Base-by-base conservation (phyloP, 2,888 invertebrate genomes). In the Apocheima hispidaria region DNA sequence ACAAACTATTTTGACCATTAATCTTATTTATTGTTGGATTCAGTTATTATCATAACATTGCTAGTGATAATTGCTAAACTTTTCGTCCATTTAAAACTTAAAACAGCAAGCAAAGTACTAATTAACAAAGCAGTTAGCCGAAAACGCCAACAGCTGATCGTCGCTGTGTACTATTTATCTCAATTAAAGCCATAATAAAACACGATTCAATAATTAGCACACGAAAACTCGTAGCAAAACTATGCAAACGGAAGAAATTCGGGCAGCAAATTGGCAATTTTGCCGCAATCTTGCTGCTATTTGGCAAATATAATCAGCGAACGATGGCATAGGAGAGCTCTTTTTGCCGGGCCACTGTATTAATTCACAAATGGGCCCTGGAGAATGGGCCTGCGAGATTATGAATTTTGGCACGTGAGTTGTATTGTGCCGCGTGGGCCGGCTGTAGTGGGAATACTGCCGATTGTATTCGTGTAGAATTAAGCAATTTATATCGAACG, bases 201-300 rank as follows among this genome's bases (percentile, higher is more conserved):
- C 49, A 18, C 6, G 2, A 44, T 28, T 52, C 53, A 52, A 35
- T 63, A 65, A 69, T 70, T 64, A 64, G 44, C 65, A 58, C 61
- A 64, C 60, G 66, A 72, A 77, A 77, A 74, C 68, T 77, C 73
- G 71, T 26, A 51, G 53, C 14, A 58, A 69, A 72, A 81, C 83
- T 83, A 76, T 76, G 73, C 76, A 78, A 82, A 74, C 83, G 86
- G 87, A 87, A 88, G 86, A 72, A 83, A 87, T 88, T 85, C 72
- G 73, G 66, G 73, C 77, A 79, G 66, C 78, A 83, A 90, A 91
- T 84, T 82, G 86, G 81, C 87, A 84, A 61, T 58, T 58, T 51
- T 36, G 51, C n/a, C 21, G 33, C 35, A n/a, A 67, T 69, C 88
- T 87, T 84, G 81, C 77, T 74, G 86, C 86, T 83, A 88, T 91